Evolutionary conservation across 2,113 vertebrate genomes (phyloP).

Genomic region (Colistium nudipinnis): DNA sequence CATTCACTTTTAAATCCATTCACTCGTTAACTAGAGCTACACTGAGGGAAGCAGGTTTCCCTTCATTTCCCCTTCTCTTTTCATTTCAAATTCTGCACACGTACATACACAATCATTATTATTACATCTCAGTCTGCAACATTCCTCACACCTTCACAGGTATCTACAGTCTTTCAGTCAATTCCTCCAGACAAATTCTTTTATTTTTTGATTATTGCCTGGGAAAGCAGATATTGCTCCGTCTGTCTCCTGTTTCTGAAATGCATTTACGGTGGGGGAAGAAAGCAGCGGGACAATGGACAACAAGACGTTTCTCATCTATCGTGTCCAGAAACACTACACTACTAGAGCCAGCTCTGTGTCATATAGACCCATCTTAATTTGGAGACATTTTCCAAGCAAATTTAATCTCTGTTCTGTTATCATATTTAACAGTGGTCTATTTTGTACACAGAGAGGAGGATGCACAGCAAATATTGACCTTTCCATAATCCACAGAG

Average conservation of each 20-base stretch:
- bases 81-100: slow-evolving; percentile 36
- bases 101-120: slow-evolving; percentile 26
- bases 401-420: slow-evolving; percentile 20
- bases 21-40: slow-evolving; percentile 17
- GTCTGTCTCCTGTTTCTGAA: slow-evolving; percentile 40
- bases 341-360: background rate
- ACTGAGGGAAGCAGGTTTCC: background rate
- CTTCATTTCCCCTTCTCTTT: background rate
- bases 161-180: slow-evolving; percentile 26
- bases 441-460: background rate
- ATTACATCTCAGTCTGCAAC: slow-evolving; percentile 26
- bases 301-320: slow-evolving; percentile 38
- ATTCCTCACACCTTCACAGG: slow-evolving; percentile 32
- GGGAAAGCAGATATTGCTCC: slow-evolving; percentile 42
- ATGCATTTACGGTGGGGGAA: slow-evolving; percentile 37
- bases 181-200: slow-evolving; percentile 52
- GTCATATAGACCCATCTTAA: slow-evolving; percentile 15
- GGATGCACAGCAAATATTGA: too few relatives aligned
- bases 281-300: slow-evolving; percentile 37
- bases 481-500: too few relatives aligned
- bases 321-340: slow-evolving; percentile 17
- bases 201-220: slow-evolving; percentile 48
- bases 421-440: slow-evolving; percentile 23
- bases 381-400: slow-evolving; percentile 36
- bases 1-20: slow-evolving; percentile 32